Evolutionary conservation across 2,113 vertebrate genomes (phyloP).

Genomic region (Glaucidium brasilianum): DNA sequence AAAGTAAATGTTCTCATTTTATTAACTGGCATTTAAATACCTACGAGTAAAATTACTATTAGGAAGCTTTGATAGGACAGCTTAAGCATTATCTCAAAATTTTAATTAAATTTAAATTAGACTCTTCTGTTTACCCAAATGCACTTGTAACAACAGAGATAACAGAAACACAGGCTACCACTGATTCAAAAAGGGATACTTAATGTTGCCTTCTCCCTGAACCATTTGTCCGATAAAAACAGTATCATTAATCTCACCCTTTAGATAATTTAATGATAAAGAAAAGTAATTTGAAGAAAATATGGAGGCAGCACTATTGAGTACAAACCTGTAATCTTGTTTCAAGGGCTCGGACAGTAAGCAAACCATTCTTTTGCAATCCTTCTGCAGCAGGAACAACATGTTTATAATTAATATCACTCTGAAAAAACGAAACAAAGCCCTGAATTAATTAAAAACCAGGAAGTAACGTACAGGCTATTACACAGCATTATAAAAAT

Average conservation of each 20-base stretch:
- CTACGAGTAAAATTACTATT: not conserved
- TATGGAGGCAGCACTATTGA: not conserved
- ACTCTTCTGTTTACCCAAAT: not conserved
- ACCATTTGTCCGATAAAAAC: not conserved
- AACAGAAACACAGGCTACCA: not conserved
- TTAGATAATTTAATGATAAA: not conserved
- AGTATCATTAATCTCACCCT: not conserved
- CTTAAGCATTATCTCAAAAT: not conserved
- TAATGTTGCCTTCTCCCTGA: not conserved
- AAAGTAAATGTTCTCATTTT: not conserved
- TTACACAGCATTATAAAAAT: not conserved
- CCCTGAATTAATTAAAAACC: not conserved
- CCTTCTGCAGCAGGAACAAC: constrained; percentile 25
- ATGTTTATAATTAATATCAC: not conserved
- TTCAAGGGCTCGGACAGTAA: constrained; percentile 83
- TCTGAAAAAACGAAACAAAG: constrained; percentile 35
- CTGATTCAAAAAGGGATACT: not conserved
- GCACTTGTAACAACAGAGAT: not conserved
- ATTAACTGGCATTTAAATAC: not conserved
- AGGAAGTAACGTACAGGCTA: not conserved
- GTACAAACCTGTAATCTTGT: constrained; percentile 85
- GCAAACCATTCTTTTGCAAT: constrained; percentile 72
- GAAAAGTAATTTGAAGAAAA: not conserved
- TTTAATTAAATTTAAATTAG: not conserved
- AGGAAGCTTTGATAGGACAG: not conserved